Conservation (phyloP, 2,888 invertebrate species). For the Loripinus fragilis region DNA sequence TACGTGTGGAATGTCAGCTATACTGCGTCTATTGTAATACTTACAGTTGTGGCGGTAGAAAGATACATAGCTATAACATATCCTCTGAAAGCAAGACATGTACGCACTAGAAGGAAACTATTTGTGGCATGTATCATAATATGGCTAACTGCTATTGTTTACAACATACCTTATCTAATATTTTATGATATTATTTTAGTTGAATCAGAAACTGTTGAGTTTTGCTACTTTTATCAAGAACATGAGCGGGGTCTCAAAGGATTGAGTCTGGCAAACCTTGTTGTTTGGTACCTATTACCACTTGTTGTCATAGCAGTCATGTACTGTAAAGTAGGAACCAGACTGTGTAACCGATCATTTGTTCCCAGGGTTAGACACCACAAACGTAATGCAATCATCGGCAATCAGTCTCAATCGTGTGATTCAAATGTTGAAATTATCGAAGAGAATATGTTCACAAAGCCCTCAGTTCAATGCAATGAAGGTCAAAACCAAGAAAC, state of each 20-base stretch:
- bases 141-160: constrained; percentile 92
- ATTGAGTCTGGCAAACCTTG: constrained; percentile 88
- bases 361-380: background rate
- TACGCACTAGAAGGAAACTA: constrained; percentile 89
- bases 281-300: constrained; percentile 92
- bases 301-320: constrained; percentile 89
- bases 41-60: constrained; percentile 87
- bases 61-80: constrained; percentile 84
- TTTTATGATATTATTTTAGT: constrained; percentile 90
- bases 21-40: constrained; percentile 94
- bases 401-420: background rate
- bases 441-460: background rate
- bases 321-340: constrained; percentile 85
- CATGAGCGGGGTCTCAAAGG: constrained; percentile 51
- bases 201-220: constrained; percentile 39
- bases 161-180: constrained; percentile 93
- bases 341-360: background rate
- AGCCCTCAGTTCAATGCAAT: background rate
- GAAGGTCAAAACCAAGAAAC: background rate
- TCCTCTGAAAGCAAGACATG: constrained; percentile 93
- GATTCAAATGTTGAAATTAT: background rate
- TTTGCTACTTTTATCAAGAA: constrained; percentile 52
- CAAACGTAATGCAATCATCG: background rate
- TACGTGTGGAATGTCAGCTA: constrained; percentile 95
- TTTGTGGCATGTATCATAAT: constrained; percentile 91